Evolutionary conservation across 1,140 invertebrate species (phyloP).

Genomic region (Muscidifurax raptorellus): DNA sequence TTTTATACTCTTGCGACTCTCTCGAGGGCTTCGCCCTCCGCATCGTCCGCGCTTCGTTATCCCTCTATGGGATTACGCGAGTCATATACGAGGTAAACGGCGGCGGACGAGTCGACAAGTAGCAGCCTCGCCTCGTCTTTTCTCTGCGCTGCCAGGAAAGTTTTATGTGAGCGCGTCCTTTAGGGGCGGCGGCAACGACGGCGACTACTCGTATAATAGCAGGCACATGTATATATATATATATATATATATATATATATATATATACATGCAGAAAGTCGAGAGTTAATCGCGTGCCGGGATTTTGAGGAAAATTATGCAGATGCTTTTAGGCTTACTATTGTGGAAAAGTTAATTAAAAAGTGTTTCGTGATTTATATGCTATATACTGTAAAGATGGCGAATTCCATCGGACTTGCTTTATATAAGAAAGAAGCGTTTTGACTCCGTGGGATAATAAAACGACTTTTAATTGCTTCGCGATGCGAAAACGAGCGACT

Average conservation of each 20-base stretch:
- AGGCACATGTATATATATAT: background rate
- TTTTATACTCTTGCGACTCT: background rate
- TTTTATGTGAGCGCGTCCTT: background rate
- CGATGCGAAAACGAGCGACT: background rate
- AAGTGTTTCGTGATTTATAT: too few relatives aligned
- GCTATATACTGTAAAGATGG: too few relatives aligned
- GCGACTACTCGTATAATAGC: too few relatives aligned
- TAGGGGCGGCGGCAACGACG: background rate
- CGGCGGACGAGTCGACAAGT: background rate
- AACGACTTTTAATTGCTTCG: background rate
- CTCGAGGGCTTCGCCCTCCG: conserved; percentile 25
- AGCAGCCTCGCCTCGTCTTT: background rate
- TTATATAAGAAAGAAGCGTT: background rate
- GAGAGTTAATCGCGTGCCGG: too few relatives aligned
- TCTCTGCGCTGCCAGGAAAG: background rate
- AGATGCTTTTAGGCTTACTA: background rate
- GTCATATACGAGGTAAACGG: background rate
- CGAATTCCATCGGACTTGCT: background rate
- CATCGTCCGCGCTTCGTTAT: conserved; percentile 3
- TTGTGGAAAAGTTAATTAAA: too few relatives aligned
- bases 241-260: too few relatives aligned
- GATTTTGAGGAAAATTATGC: background rate
- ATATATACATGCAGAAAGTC: too few relatives aligned
- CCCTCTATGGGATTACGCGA: conserved; percentile 23
- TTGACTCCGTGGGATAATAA: background rate